Evolutionary conservation across 2,888 invertebrate genomes (phyloP).

Genomic region (Cyclophora albipunctata): DNA sequence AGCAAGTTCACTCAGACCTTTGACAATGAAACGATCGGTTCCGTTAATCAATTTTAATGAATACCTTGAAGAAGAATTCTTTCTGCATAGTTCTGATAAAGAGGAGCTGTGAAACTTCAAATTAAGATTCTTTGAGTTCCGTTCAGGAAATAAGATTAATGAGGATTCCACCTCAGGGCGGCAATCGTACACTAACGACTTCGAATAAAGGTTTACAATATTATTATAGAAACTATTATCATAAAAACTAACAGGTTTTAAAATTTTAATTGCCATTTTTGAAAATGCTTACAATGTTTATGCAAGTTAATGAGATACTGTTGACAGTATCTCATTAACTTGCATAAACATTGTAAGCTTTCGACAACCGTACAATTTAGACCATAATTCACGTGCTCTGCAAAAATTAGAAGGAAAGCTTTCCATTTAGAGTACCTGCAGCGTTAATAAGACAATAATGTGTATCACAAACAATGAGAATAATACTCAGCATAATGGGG

Average conservation of each 20-base stretch:
- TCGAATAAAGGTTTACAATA: too few species aligned
- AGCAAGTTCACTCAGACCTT: constrained; percentile 19
- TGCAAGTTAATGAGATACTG: too few species aligned
- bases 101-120: constrained; percentile 72
- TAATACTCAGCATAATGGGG: constrained; percentile 62
- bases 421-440: constrained; percentile 19
- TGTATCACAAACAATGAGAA: constrained; percentile 60
- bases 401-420: too few species aligned
- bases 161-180: constrained; percentile 67
- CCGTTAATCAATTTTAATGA: constrained; percentile 59
- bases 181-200: constrained; percentile 43
- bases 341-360: too few species aligned
- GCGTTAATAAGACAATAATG: constrained; percentile 46
- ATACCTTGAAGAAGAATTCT: constrained; percentile 61
- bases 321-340: too few species aligned
- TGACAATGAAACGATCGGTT: constrained; percentile 23
- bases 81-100: constrained; percentile 71
- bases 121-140: constrained; percentile 74
- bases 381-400: too few species aligned
- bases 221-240: too few species aligned
- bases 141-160: constrained; percentile 68
- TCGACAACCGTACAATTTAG: too few species aligned
- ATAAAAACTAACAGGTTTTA: too few species aligned
- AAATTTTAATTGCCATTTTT: too few species aligned
- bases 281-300: too few species aligned